Evolutionary conservation across 2,888 invertebrate genomes (phyloP).

Genomic region (Sthenelais limicola): DNA sequence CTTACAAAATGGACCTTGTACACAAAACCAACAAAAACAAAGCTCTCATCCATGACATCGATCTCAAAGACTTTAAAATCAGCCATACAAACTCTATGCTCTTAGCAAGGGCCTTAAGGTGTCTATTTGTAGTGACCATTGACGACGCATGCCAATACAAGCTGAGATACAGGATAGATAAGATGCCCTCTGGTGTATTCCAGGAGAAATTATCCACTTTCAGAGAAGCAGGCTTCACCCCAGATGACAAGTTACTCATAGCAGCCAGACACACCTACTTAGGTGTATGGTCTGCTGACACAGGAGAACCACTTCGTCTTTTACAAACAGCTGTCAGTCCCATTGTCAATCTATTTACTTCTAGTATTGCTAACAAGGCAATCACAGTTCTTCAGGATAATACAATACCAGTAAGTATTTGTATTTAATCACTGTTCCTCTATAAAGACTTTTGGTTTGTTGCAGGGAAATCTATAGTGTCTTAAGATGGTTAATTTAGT

Average conservation of each 20-base stretch:
- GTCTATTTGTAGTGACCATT: conserved; percentile 59
- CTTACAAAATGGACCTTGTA: conserved; percentile 56
- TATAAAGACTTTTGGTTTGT: too few species aligned
- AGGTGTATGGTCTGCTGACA: conserved; percentile 61
- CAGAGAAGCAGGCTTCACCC: conserved; percentile 62
- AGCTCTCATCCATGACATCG: conserved; percentile 59
- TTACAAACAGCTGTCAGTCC: conserved; percentile 59
- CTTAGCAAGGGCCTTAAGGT: conserved; percentile 57
- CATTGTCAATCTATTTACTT: conserved; percentile 60
- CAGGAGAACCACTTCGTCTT: conserved; percentile 59
- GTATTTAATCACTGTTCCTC: too few species aligned
- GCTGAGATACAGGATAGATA: conserved; percentile 53
- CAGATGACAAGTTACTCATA: conserved; percentile 59
- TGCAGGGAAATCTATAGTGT: too few species aligned
- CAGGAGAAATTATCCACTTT: conserved; percentile 60
- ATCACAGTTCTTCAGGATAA: conserved; percentile 61
- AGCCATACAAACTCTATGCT: conserved; percentile 51
- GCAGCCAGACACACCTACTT: conserved; percentile 63
- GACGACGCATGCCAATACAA: conserved; percentile 46
- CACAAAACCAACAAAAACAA: conserved; percentile 53
- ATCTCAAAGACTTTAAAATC: conserved; percentile 50
- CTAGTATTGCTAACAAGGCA: conserved; percentile 58
- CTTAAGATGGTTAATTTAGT: too few species aligned
- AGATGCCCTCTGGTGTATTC: conserved; percentile 60
- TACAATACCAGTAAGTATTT: conserved; percentile 52